Base-by-base conservation (phyloP, 2,888 invertebrate genomes). In the Agriopis aurantiaria region DNA sequence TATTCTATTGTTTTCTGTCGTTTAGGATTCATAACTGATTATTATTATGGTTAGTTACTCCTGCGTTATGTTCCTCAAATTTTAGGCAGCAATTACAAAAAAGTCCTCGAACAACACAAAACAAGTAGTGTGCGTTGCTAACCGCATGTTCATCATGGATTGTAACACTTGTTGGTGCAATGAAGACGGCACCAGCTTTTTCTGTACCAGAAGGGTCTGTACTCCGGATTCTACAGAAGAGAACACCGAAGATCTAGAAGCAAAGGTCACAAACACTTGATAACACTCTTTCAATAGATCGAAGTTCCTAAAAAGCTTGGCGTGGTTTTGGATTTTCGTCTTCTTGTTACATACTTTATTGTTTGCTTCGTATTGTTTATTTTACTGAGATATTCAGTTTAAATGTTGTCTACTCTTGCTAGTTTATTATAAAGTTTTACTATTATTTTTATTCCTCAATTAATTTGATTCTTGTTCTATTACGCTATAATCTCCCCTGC, bases 121-220 rank as follows among this genome's bases (percentile, higher is more conserved):
- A 56, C 84, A 85, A 41, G 75, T 89, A 12, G 85, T 93, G 0
- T 94, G 94, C 76, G 82, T 85, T 3, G 94, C 94, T 0, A 92
- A 93, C 69, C 84, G 90, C 14, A 91, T 90, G 89, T 95, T 94
- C 76, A 88, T 93, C 66, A 91, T 88, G 71, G 91, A 93, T 69
- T 95, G 95, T 76, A 95, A 95, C 77, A 93, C 91, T 8, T 95
- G 95, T 63, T 91, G 91, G 91, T 95, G 95, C 75, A 94, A 94
- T 57, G 92, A 92, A 10, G 89, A 93, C 63, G 95, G 95, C 0
- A 94, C 93, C 7, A 86, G 89, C 23, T 95, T 90, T 82, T 91
- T 87, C 75, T 95, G 95, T 78, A 95, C 95, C 0, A 86, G 92
- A 67, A 89, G 87, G 75, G 87, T 89, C 33, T 95, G 95, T 73